Evolutionary conservation across 1,140 invertebrate genomes (phyloP), one percentile per base, ranked within the genome.

Genomic region (Heterodera carotae): DNA sequence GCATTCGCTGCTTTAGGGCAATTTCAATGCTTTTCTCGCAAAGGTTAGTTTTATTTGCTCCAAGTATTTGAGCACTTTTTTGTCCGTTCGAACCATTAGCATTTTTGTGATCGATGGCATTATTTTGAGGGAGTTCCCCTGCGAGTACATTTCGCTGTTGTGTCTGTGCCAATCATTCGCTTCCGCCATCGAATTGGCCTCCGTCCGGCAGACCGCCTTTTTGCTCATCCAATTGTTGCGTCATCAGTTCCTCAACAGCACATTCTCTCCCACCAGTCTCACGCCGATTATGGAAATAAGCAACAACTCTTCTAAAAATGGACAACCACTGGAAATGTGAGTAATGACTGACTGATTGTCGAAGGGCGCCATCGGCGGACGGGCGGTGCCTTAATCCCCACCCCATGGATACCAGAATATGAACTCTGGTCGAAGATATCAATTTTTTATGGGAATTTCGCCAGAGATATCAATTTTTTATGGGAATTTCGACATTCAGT

Each of bases 81-180:
- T 18, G 73, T 18, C 53, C 39, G 25, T 64, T 66, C 29, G n/a
- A n/a, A n/a, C n/a, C n/a, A n/a, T n/a, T n/a, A n/a, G n/a, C n/a
- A n/a, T n/a, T n/a, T n/a, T n/a, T n/a, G n/a, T n/a, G n/a, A n/a
- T n/a, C n/a, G n/a, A n/a, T n/a, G n/a, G n/a, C n/a, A n/a, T 75
- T 79, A 69, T 77, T 85, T 88, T 78, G 88, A 95, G 95, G 83
- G 97, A 98, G 89, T 98, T 98, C 90, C 96, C 96, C 10, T 98
- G 96, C 89, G 96, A 99, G 88, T 94, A 96, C 88, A 96, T 95
- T 34, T 94, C 95, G 15, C 94, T 99, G 83, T 94, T 99, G 84
- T 98, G 97, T 86, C 93, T 98, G 8, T 96, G 96, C 0, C 91
- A 99, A 31, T 92, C 98, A 90, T 97, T 95, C 89, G 94, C 95